These are phyloP conservation scores for Oligia fasciuncula DNA, from an alignment of 2,888 invertebrate genomes.

Conservation along the genomic window DNA sequence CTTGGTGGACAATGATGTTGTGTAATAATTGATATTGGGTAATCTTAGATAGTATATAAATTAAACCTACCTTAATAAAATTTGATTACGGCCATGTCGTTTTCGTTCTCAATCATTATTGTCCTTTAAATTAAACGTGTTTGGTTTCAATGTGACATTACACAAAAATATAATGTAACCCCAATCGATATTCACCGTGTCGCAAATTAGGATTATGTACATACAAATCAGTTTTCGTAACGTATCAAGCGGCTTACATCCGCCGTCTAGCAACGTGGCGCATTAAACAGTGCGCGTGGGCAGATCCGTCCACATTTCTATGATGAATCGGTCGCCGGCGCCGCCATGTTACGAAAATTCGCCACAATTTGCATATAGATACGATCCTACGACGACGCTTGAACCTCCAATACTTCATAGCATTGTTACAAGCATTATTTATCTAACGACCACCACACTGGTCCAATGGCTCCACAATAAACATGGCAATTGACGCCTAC, in stretches of 20 bases:
- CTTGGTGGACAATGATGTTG: constrained; percentile 2
- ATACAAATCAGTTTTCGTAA: constrained; percentile 73
- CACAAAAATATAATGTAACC: constrained; percentile 53
- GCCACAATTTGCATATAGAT: constrained; percentile 86
- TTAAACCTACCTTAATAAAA: not conserved
- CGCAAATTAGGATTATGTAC: constrained; percentile 68
- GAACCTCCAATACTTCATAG: constrained; percentile 72
- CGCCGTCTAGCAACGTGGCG: constrained; percentile 70
- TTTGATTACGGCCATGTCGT: constrained; percentile 1
- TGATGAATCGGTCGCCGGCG: constrained; percentile 87
- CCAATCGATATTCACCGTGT: constrained; percentile 50
- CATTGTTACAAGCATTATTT: constrained; percentile 82
- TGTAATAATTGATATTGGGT: not conserved
- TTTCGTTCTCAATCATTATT: constrained; percentile 13
- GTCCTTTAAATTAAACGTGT: constrained; percentile 5
- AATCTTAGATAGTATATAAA: constrained; percentile 2
- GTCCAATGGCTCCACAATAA: constrained; percentile 67
- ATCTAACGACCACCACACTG: constrained; percentile 73
- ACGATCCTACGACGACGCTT: constrained; percentile 75
- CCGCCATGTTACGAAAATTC: constrained; percentile 86
- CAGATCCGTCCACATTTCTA: constrained; percentile 87
- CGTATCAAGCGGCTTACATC: constrained; percentile 69
- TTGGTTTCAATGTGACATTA: constrained; percentile 46
- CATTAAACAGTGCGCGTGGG: constrained; percentile 85
- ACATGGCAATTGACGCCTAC: constrained; percentile 73